A percentile compares a stretch with the other conserved stretches of the same genome.
Conservation (phyloP, 2,888 invertebrate genomes). For the Protodeltote pygarga region DNA sequence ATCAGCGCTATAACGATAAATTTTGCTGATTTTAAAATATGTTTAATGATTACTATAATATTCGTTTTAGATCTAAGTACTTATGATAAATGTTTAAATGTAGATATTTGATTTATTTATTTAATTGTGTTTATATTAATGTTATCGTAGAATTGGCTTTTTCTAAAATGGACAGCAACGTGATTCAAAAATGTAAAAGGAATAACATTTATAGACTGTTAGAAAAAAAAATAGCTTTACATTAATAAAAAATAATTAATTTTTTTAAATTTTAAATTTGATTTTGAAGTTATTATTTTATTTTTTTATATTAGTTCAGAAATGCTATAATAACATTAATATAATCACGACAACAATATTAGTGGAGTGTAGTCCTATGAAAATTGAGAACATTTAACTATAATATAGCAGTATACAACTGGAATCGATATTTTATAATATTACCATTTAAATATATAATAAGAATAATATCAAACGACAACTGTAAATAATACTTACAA, state of each 20-base stretch:
- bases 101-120: constrained; percentile 27
- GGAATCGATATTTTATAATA: constrained; percentile 22
- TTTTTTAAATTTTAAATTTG: too few species aligned
- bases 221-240: too few species aligned
- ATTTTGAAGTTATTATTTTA: neutral
- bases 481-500: constrained; percentile 36
- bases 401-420: constrained; percentile 32
- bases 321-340: constrained; percentile 13
- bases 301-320: neutral
- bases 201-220: neutral
- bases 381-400: constrained; percentile 35
- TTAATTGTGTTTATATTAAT: constrained; percentile 22
- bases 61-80: constrained; percentile 24
- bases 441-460: constrained; percentile 25
- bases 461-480: constrained; percentile 30
- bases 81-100: constrained; percentile 32
- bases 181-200: constrained; percentile 7
- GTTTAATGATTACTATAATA: constrained; percentile 26
- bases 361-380: constrained; percentile 44
- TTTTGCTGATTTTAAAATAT: constrained; percentile 20
- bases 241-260: too few species aligned
- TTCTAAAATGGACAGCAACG: too few species aligned
- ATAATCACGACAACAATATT: constrained; percentile 31
- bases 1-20: constrained; percentile 30
- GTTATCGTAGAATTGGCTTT: too few species aligned